Evolutionary conservation across 1,140 invertebrate genomes (phyloP).

Genomic region (Phortica variegata): DNA sequence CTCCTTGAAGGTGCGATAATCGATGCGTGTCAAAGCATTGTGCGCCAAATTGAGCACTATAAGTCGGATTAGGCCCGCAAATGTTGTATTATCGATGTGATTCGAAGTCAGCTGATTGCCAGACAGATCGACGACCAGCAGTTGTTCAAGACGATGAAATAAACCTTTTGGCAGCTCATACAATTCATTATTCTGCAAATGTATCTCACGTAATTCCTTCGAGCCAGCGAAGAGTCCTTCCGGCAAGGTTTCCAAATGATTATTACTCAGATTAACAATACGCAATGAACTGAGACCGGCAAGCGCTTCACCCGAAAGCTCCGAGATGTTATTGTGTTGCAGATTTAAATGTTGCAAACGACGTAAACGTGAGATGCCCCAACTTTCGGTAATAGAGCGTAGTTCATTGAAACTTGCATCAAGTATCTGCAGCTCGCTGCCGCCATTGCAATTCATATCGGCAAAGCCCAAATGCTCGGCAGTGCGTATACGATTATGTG

Average conservation of each 20-base stretch:
- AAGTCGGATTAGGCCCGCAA: slow-evolving; percentile 78
- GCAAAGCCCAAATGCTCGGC: slow-evolving; percentile 72
- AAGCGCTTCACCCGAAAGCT: slow-evolving; percentile 75
- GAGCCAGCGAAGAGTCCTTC: slow-evolving; percentile 76
- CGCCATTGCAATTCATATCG: slow-evolving; percentile 61
- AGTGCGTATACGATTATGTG: slow-evolving; percentile 74
- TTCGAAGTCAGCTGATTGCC: slow-evolving; percentile 82
- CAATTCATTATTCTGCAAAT: slow-evolving; percentile 78
- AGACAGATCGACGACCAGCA: slow-evolving; percentile 82
- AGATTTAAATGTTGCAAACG: slow-evolving; percentile 75
- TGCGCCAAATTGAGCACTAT: slow-evolving; percentile 83
- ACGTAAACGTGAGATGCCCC: slow-evolving; percentile 70
- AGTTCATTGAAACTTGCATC: slow-evolving; percentile 81
- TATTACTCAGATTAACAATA: slow-evolving; percentile 81
- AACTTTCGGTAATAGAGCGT: slow-evolving; percentile 68
- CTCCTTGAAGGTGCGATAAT: slow-evolving; percentile 83
- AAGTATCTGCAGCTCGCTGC: slow-evolving; percentile 67
- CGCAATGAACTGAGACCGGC: slow-evolving; percentile 72
- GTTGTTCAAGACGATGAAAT: slow-evolving; percentile 78
- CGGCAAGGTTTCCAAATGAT: slow-evolving; percentile 74
- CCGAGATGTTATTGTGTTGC: slow-evolving; percentile 80
- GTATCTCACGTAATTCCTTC: slow-evolving; percentile 77
- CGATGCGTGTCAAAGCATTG: slow-evolving; percentile 78
- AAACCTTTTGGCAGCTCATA: slow-evolving; percentile 77
- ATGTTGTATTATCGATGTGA: slow-evolving; percentile 79